Percentiles rank a stretch among this genome's conserved stretches.
Evolutionary conservation across 2,888 invertebrate genomes (phyloP).

Genomic region (Idaea straminata): DNA sequence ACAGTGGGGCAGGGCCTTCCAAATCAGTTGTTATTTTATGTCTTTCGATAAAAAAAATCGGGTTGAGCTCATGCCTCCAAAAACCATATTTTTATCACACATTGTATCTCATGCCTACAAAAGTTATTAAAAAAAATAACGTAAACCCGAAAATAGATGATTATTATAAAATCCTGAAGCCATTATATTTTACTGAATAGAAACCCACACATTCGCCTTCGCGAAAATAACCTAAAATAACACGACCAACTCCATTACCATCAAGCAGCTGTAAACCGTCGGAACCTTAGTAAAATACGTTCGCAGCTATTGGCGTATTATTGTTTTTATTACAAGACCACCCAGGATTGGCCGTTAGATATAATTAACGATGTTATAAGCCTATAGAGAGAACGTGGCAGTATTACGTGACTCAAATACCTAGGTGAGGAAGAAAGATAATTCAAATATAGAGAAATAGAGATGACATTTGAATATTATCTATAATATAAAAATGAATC

Average conservation of each 20-base stretch:
- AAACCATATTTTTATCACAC: too few relatives aligned
- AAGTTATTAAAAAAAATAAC: too few relatives aligned
- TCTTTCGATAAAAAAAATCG: too few relatives aligned
- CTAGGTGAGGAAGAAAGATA: background rate
- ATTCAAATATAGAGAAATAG: background rate
- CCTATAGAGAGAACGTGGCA: background rate
- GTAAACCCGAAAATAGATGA: too few relatives aligned
- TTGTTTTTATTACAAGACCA: background rate
- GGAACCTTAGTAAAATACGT: background rate
- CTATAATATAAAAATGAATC: too few relatives aligned
- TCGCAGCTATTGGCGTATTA: background rate
- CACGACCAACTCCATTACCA: background rate
- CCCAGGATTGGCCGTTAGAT: background rate
- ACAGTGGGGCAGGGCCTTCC: too few relatives aligned
- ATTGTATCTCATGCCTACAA: too few relatives aligned
- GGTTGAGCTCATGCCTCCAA: too few relatives aligned
- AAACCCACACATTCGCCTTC: too few relatives aligned
- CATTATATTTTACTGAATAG: too few relatives aligned
- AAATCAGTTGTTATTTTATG: too few relatives aligned
- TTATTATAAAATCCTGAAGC: too few relatives aligned
- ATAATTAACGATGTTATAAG: conserved; percentile 1
- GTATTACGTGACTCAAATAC: background rate
- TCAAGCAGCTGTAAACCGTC: background rate
- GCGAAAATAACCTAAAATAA: background rate
- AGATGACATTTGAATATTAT: background rate